A percentile compares a stretch with the other conserved stretches of the same genome.
phyloP scores from a whole-genome alignment of 2,113 vertebrate species.

The Pampusana beccarii region DNA sequence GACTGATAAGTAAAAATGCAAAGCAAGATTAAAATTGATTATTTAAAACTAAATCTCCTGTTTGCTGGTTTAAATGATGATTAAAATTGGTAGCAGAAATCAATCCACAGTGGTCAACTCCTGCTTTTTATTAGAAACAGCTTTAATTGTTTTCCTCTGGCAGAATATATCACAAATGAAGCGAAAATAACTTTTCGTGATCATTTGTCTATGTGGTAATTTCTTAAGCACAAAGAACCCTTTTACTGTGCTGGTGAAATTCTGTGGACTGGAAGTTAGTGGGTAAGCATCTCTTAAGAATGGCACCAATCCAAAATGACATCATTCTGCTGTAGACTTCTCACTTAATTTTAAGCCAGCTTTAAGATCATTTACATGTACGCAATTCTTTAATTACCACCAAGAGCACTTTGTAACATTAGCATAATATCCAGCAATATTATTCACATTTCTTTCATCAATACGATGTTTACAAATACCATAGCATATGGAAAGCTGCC shows the following conservation, averaged over 20 bases:
- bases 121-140: neutral
- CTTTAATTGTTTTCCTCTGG: neutral
- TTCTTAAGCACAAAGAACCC: neutral
- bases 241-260: neutral
- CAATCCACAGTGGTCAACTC: neutral
- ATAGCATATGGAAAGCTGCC: neutral
- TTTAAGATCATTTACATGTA: conserved; percentile 38
- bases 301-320: neutral
- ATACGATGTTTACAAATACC: conserved; percentile 3
- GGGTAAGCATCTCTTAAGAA: neutral
- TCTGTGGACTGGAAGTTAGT: neutral
- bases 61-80: neutral
- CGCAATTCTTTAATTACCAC: conserved; percentile 24
- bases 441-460: neutral
- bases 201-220: neutral
- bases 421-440: neutral
- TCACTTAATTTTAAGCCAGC: neutral
- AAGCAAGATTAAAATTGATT: conserved; percentile 1
- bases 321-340: neutral
- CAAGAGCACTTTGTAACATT: neutral
- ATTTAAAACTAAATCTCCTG: neutral
- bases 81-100: neutral
- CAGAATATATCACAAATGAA: neutral
- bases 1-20: conserved; percentile 5
- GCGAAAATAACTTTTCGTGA: neutral